phyloP scores from a whole-genome alignment of 64 coral and sea anemone species.

The Montipora cactus region DNA sequence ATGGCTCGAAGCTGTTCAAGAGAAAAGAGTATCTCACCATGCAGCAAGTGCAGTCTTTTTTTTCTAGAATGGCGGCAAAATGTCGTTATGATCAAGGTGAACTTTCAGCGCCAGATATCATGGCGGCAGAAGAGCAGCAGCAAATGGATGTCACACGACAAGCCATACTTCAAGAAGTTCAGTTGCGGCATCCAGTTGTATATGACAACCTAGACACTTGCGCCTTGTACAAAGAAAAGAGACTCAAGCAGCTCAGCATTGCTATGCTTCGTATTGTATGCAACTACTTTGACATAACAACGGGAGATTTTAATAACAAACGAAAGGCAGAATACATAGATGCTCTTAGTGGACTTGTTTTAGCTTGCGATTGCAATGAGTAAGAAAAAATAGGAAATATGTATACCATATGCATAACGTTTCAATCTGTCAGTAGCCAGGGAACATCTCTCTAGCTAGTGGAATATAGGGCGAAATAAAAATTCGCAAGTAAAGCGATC shows the following conservation, averaged over 20 bases:
- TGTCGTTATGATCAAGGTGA: not conserved
- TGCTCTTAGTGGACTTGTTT: conserved; percentile 14
- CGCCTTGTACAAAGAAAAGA: conserved; percentile 19
- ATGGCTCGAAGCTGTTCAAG: not conserved
- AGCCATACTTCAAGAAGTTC: conserved; percentile 18
- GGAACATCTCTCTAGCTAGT: too few relatives aligned
- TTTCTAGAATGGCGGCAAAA: conserved; percentile 4
- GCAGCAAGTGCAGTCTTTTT: conserved; percentile 31
- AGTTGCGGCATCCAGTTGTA: conserved; percentile 6
- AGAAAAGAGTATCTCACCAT: conserved; percentile 11
- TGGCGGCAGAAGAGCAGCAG: not conserved
- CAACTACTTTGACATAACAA: conserved; percentile 34
- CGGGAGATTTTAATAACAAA: conserved; percentile 25
- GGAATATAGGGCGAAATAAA: too few relatives aligned
- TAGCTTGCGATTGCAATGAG: conserved; percentile 12
- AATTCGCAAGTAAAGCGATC: too few relatives aligned
- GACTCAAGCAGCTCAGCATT: conserved; percentile 29
- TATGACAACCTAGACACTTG: conserved; percentile 41
- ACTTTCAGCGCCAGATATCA: not conserved
- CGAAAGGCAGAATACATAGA: conserved; percentile 9
- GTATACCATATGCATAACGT: too few relatives aligned
- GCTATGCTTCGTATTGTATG: conserved; percentile 21
- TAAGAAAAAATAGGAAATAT: not conserved
- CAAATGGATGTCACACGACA: conserved; percentile 4
- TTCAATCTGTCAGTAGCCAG: too few relatives aligned